Base-by-base conservation (phyloP, 2,797 vertebrate species). In the Sebastes trivittatus region DNA sequence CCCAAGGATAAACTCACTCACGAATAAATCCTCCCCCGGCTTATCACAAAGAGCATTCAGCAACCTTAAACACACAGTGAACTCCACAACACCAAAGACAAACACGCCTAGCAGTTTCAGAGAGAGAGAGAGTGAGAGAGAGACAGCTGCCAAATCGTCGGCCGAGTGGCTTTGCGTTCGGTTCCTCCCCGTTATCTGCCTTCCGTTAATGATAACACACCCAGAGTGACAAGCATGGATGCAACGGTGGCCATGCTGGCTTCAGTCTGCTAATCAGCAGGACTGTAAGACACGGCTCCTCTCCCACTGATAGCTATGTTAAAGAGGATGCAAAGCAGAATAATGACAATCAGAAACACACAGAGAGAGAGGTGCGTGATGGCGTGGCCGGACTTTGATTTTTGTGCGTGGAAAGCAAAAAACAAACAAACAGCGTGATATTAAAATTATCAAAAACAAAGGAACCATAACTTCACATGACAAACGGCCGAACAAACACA, bases 131-230 rank as follows among this genome's bases (percentile, higher is more conserved):
- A 73, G 58, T 55, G 69, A 23, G 38, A 42, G 22, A 56, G 72
- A 75, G 36, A 42, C 73, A 74, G 81, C 67, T 66, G 87, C 78
- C 70, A 74, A 71, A 62, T 72, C 2, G 29, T 73, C 54, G 5
- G 71, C 30, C 16, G 69, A 77, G 77, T 82, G 69, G 67, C 72
- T 81, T 65, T 14, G 70, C 78, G 71, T 83, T 89, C 80, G 11
- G 14, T 72, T 78, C 49, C 75, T 84, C 32, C 46, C 32, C 1
- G 75, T 74, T 87, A 84, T 92, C 84, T 77, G 83, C 78, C 68
- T 83, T 67, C 65, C 34, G 27, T 80, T 89, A 81, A 84, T 81
- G 84, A 89, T 81, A 90, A 88, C 76, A 75, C 77, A 61, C 65
- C 61, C 77, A 72, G 79, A 75, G 76, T 82, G 88, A 90, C 77